These are phyloP conservation scores for Falco punctatus DNA, from an alignment of 2,113 vertebrate species.

Conservation along the genomic window DNA sequence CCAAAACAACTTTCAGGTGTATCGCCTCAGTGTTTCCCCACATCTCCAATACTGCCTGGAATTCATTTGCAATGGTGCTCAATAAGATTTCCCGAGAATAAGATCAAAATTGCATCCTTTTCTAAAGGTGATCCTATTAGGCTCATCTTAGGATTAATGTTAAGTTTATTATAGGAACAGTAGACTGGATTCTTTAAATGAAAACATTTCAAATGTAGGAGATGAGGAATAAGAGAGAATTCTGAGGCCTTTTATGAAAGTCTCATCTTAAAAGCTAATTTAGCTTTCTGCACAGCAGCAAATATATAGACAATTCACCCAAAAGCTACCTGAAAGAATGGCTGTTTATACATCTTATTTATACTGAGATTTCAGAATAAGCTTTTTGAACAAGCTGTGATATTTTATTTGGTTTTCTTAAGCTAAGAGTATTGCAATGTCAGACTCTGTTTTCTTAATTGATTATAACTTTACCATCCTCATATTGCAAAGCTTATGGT, in stretches of 20 bases:
- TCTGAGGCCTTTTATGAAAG: slow-evolving; percentile 1
- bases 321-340: slow-evolving; percentile 18
- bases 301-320: neutral
- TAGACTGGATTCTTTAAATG: neutral
- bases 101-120: neutral
- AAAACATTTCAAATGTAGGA: neutral
- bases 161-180: neutral
- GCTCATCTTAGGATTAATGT: neutral
- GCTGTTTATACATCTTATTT: slow-evolving; percentile 28
- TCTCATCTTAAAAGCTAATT: slow-evolving; percentile 29
- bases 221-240: neutral
- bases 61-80: neutral
- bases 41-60: neutral
- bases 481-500: slow-evolving; percentile 22
- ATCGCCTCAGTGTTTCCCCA: neutral
- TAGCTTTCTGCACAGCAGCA: neutral
- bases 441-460: slow-evolving; percentile 56
- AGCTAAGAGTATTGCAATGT: slow-evolving; percentile 54
- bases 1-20: neutral
- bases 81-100: neutral
- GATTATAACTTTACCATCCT: slow-evolving; percentile 25
- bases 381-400: slow-evolving; percentile 46
- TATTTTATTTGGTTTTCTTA: slow-evolving; percentile 60
- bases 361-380: slow-evolving; percentile 47
- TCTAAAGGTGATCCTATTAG: neutral